Evolutionary conservation across 2,888 invertebrate species (phyloP).

Genomic region (Elysia crispata): DNA sequence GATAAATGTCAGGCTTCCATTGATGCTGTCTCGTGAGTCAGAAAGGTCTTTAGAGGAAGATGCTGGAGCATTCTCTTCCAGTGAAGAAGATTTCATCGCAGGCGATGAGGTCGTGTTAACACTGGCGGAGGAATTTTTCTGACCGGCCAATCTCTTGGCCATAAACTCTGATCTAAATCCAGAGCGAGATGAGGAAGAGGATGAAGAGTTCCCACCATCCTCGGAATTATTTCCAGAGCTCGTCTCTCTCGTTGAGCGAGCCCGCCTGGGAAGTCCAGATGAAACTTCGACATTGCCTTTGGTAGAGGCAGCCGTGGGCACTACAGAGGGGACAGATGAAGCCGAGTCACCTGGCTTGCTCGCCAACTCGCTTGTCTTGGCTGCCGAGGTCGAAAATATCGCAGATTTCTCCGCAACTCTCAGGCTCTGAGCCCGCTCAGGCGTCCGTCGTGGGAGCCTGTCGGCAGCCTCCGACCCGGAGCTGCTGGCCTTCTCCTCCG

Average conservation of each 20-base stretch:
- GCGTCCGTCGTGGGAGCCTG: slow-evolving; percentile 57
- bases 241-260: too few relatives aligned
- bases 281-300: not conserved
- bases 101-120: slow-evolving; percentile 80
- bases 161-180: slow-evolving; percentile 69
- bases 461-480: slow-evolving; percentile 56
- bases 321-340: not conserved
- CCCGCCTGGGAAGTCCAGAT: too few relatives aligned
- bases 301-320: not conserved
- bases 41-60: too few relatives aligned
- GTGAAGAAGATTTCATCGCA: slow-evolving; percentile 82
- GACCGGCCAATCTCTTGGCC: slow-evolving; percentile 56
- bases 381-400: too few relatives aligned
- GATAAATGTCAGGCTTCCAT: too few relatives aligned
- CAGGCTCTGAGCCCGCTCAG: slow-evolving; percentile 71
- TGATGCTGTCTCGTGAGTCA: too few relatives aligned
- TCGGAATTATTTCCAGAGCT: slow-evolving; percentile 25
- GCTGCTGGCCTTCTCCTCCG: slow-evolving; percentile 57
- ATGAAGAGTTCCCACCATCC: slow-evolving; percentile 24
- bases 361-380: too few relatives aligned
- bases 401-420: not conserved
- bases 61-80: slow-evolving; percentile 79
- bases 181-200: slow-evolving; percentile 41
- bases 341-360: too few relatives aligned
- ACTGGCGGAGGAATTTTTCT: slow-evolving; percentile 80